These are phyloP conservation scores for Xiphorhynchus erythropygius DNA, from an alignment of 2,797 vertebrate species.

Conservation along the genomic window DNA sequence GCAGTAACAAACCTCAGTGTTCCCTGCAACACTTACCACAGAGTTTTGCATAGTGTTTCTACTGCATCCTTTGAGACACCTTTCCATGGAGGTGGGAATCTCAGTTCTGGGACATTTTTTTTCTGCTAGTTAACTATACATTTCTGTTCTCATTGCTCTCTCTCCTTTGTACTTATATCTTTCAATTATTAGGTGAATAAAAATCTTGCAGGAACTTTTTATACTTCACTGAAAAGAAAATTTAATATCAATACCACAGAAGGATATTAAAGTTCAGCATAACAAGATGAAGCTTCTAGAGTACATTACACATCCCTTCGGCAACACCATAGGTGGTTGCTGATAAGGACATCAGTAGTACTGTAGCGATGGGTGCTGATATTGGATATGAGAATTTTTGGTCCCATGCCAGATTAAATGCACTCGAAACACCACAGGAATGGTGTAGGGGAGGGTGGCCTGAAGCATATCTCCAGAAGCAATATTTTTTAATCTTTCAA, in stretches of 20 bases:
- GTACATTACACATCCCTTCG: background rate
- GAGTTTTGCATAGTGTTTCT: background rate
- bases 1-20: fast-evolving
- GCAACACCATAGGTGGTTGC: background rate
- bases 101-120: background rate
- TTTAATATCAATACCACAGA: background rate
- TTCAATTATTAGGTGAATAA: background rate
- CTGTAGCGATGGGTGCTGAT: background rate
- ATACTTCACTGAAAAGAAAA: background rate
- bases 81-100: background rate
- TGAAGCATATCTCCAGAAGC: background rate
- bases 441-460: background rate
- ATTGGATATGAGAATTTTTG: background rate
- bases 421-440: background rate
- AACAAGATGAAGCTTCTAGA: background rate
- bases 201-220: background rate
- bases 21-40: background rate
- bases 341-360: background rate
- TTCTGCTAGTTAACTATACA: background rate
- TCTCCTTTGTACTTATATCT: background rate
- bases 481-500: background rate
- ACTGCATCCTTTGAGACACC: background rate
- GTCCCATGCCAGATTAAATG: background rate
- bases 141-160: background rate
- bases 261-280: background rate